Percentiles rank a stretch among this genome's conserved stretches.
These are phyloP conservation scores for Diadophis punctatus DNA, from an alignment of 2,113 vertebrate genomes.

Conservation along the genomic window DNA sequence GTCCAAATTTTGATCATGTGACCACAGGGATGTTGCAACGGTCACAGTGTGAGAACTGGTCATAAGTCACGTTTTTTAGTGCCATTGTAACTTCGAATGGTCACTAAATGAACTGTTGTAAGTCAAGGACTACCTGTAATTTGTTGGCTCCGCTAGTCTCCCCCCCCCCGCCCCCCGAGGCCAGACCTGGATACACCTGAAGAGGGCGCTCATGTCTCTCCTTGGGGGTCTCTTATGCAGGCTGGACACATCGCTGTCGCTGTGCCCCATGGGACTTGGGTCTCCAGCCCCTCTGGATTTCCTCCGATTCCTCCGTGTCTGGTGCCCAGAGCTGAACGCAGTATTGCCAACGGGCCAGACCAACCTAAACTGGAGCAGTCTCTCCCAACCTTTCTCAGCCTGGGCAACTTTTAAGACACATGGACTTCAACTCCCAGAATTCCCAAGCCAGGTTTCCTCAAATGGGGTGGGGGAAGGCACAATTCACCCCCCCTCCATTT, in stretches of 20 bases:
- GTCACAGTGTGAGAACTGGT: background rate
- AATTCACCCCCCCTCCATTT: background rate
- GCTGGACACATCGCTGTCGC: background rate
- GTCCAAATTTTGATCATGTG: too few relatives aligned
- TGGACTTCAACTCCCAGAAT: background rate
- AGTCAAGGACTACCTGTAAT: background rate
- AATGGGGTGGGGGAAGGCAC: background rate
- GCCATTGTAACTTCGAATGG: background rate
- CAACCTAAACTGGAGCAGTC: too few relatives aligned
- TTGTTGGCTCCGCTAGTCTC: background rate
- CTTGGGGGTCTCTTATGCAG: background rate
- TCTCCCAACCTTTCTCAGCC: too few relatives aligned
- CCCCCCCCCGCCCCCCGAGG: fast-evolving
- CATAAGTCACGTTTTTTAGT: background rate
- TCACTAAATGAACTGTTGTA: background rate
- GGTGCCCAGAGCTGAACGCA: too few relatives aligned
- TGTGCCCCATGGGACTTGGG: background rate
- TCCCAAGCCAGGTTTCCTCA: background rate
- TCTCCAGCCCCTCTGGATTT: too few relatives aligned
- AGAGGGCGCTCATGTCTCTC: background rate
- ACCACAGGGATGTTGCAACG: too few relatives aligned
- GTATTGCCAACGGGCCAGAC: too few relatives aligned
- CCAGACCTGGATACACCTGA: background rate
- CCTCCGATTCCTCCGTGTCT: too few relatives aligned
- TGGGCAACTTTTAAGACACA: background rate